Evolutionary conservation across 1,140 invertebrate genomes (phyloP), one percentile per base, ranked within the genome.

Genomic region (Zaprionus capensis): DNA sequence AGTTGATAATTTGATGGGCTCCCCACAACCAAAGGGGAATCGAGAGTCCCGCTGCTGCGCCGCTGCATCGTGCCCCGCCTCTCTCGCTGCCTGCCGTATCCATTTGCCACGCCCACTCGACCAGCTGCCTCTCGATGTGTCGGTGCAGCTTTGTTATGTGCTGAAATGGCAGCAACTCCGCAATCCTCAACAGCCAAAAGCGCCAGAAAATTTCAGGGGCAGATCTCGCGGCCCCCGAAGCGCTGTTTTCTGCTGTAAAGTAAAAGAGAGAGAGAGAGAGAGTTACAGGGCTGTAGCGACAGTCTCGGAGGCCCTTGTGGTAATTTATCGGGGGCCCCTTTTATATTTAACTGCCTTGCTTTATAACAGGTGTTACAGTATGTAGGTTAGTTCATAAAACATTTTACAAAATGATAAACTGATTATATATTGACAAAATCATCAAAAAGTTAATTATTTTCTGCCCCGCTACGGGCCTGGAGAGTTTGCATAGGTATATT

Each of bases 1-100:
- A 85, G 81, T 80, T 81, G 85, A 82, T 91, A 90, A 90, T 90
- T 90, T 90, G 85, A 90, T 90, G 85, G 82, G 76, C 71, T 62
- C 70, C 64, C 72, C 70, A 80, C 61, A 71, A 44, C 53, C 79
- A 57, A 71, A 70, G 76, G 53, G 69, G 75, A 56, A 70, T 57
- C 61, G 63, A 55, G 41, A 57, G 20, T 38, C 61, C 65, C 4
- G 57, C 44, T 3, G 34, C 36, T n/a, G 22, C 57, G 20, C 59
- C 51, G 4, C 12, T 34, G 20, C 22, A 49, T 63, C 17, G 28
- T 26, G 26, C 44, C 26, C 31, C 31, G 31, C 36, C 22, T 61
- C 71, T 74, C 58, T 38, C 31, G 38, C 75, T n/a, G 55, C 59
- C 56, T 34, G 62, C 51, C n/a, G 20, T 20, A 65, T 78, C 53